Base-by-base conservation (phyloP, 2,888 invertebrate genomes). In the Lepidocyrtinus sp. region DNA sequence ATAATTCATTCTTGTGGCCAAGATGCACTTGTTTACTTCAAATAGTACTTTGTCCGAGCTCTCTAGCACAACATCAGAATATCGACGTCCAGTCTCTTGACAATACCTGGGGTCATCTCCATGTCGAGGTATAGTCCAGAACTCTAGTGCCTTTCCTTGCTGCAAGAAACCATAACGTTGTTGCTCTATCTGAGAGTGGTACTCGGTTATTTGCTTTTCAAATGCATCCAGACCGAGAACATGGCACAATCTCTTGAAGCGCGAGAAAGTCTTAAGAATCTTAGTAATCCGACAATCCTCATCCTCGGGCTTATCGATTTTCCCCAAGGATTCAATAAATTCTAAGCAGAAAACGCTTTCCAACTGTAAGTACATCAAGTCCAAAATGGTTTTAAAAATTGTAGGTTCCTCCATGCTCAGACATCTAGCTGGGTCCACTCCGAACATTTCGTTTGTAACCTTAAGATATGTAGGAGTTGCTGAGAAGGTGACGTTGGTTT, bases 1-100 rank as follows among this genome's bases (percentile, higher is more conserved):
- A 89, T 96, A 96, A 84, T 96, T 95, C n/a, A 94, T 89, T 36
- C 95, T 89, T 0, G 95, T 93, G 0, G 93, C 92, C 19, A 96
- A 89, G n/a, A 96, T 90, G 87, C 95, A 96, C 87, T 93, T 94
- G 88, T 96, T 96, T 0, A 94, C 95, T 0, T 90, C 88, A 22
- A 95, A 88, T 61, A 17, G 0, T 5, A 72, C 50, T 15, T 73
- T 68, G 87, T 90, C 90, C 45, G 88, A 88, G 59, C 89, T 91
- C 46, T 91, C 90, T 27, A 94, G 92, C 59, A 89, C 90, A 0
- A 93, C 92, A 88, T 94, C 93, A 83, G 90, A 91, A 0, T 93
- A 89, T 12, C 91, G 90, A 0, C 89, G 89, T 62, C 89, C 88
- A 0, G 89, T 88, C 0, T 88, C 89, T 0, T 92, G 90, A 50